Conservation (phyloP, 2,888 invertebrate species). For the Chelonus formosanus region DNA sequence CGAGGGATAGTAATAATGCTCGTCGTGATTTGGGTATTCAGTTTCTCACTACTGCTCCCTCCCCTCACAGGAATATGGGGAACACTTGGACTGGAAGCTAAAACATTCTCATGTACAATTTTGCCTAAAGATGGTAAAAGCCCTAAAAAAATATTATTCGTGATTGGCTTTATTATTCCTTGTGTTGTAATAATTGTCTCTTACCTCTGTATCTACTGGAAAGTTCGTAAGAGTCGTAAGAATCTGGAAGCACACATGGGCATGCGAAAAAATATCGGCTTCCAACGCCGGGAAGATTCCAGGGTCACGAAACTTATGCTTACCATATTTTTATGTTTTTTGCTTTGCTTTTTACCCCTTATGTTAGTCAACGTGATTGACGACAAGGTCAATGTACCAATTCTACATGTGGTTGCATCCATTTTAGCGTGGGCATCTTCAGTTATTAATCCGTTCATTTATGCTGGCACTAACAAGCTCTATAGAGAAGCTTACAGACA, state of each 20-base stretch:
- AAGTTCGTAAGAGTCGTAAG: slow-evolving; percentile 77
- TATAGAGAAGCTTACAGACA: slow-evolving; percentile 69
- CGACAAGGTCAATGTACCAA: slow-evolving; percentile 77
- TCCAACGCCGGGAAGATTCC: slow-evolving; percentile 76
- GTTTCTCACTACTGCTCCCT: slow-evolving; percentile 72
- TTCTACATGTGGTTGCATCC: slow-evolving; percentile 83
- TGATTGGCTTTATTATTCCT: slow-evolving; percentile 84
- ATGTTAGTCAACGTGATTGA: slow-evolving; percentile 90
- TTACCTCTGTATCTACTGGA: slow-evolving; percentile 86
- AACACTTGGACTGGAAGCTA: slow-evolving; percentile 78
- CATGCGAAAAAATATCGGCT: slow-evolving; percentile 63
- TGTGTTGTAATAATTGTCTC: slow-evolving; percentile 85
- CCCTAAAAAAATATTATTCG: slow-evolving; percentile 85
- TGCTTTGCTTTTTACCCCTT: slow-evolving; percentile 85
- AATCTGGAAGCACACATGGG: slow-evolving; percentile 78
- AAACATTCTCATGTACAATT: slow-evolving; percentile 90
- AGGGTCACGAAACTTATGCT: slow-evolving; percentile 87
- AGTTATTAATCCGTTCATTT: slow-evolving; percentile 89
- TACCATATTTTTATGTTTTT: slow-evolving; percentile 86
- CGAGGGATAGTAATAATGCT: slow-evolving; percentile 81
- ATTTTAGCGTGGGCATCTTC: slow-evolving; percentile 90
- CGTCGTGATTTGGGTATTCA: slow-evolving; percentile 79
- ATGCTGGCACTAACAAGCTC: slow-evolving; percentile 88
- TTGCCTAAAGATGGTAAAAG: slow-evolving; percentile 79
- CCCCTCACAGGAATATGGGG: slow-evolving; percentile 87